phyloP scores from a whole-genome alignment of 1,140 invertebrate genomes.

The Periplaneta americana region DNA sequence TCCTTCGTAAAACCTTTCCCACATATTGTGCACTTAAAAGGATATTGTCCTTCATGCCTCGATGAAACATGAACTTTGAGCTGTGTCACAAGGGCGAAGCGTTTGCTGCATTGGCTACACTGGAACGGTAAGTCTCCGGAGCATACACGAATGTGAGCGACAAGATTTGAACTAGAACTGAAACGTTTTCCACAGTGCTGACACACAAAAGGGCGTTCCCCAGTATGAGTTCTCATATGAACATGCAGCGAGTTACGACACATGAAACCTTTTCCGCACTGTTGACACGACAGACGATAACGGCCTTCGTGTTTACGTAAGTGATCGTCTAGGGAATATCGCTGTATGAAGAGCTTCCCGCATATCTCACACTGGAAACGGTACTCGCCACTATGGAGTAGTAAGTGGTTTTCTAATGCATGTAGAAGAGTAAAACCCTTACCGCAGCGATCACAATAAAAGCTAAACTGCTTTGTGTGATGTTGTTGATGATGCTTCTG shows the following conservation, averaged over 20 bases:
- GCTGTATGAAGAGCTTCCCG: conserved; percentile 39
- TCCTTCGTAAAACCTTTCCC: conserved; percentile 25
- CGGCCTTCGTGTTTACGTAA: conserved; percentile 31
- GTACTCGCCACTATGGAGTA: conserved; percentile 25
- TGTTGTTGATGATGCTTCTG: conserved; percentile 8
- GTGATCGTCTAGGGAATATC: conserved; percentile 38
- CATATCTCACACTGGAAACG: conserved; percentile 38
- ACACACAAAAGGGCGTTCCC: conserved; percentile 42
- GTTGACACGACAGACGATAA: conserved; percentile 1
- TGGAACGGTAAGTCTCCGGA: background rate
- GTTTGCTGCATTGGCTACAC: conserved; percentile 11
- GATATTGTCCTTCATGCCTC: background rate
- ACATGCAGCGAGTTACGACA: conserved; percentile 20
- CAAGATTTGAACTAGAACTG: conserved; percentile 14
- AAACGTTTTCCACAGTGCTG: conserved; percentile 23
- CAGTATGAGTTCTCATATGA: conserved; percentile 36
- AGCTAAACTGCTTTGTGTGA: conserved; percentile 30
- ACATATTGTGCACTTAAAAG: conserved; percentile 25
- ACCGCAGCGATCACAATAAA: conserved; percentile 42
- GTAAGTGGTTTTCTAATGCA: conserved; percentile 38
- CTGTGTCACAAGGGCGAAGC: background rate
- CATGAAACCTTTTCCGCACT: conserved; percentile 27
- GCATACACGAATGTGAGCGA: conserved; percentile 12
- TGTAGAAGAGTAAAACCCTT: conserved; percentile 40
- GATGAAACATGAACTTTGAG: conserved; percentile 2